These are phyloP conservation scores for Acanthornis magna DNA, from an alignment of 2,797 vertebrate species.

Conservation along the genomic window DNA sequence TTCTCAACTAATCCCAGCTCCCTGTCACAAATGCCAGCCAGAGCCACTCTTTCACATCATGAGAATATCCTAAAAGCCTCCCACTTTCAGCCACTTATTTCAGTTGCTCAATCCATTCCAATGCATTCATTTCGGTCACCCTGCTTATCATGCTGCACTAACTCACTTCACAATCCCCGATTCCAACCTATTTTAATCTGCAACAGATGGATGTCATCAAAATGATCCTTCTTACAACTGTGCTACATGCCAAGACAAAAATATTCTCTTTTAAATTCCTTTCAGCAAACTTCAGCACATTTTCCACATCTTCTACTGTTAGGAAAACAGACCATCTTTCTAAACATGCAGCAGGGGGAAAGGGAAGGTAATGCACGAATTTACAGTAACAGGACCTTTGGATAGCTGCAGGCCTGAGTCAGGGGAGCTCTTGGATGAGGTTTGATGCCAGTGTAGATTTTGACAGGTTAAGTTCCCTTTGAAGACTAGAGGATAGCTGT, in stretches of 20 bases:
- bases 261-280: constrained; percentile 54
- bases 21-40: neutral
- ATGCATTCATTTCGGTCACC: neutral
- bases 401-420: neutral
- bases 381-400: neutral
- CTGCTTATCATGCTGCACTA: neutral
- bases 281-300: constrained; percentile 7
- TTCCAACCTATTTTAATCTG: constrained; percentile 26
- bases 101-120: neutral
- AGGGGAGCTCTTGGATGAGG: neutral
- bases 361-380: constrained; percentile 44
- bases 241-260: constrained; percentile 27
- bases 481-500: neutral
- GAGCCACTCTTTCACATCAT: neutral
- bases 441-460: neutral
- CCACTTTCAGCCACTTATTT: neutral
- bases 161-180: neutral
- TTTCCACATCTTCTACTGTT: neutral
- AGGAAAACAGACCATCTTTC: constrained; percentile 8
- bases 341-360: neutral
- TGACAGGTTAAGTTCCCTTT: neutral
- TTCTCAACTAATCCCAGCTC: neutral
- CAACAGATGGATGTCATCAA: constrained; percentile 52
- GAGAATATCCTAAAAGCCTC: neutral
- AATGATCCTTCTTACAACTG: constrained; percentile 13